Evolutionary conservation across 2,888 invertebrate genomes (phyloP).

Genomic region (Agonopterix subpropinquella): DNA sequence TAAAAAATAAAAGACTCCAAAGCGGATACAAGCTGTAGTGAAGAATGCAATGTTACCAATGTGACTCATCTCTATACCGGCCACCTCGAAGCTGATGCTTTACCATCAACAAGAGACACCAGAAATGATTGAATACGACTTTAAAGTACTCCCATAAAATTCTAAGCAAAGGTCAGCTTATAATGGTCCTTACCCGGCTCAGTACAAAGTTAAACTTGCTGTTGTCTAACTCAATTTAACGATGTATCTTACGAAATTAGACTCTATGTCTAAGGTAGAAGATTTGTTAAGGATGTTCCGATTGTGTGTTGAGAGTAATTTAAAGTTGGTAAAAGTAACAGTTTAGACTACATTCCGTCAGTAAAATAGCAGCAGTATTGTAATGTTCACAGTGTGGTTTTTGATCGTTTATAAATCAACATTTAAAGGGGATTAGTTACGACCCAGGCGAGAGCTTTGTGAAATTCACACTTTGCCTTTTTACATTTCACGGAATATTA

Average conservation of each 20-base stretch:
- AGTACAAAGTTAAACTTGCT: slow-evolving; percentile 36
- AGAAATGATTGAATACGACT: neutral
- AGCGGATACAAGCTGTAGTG: slow-evolving; percentile 54
- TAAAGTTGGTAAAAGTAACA: slow-evolving; percentile 26
- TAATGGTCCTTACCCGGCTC: slow-evolving; percentile 27
- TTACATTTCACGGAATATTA: too few relatives aligned
- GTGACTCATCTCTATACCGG: slow-evolving; percentile 64
- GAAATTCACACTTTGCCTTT: too few relatives aligned
- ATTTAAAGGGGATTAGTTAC: neutral
- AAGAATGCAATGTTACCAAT: slow-evolving; percentile 61
- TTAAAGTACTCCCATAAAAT: slow-evolving; percentile 16
- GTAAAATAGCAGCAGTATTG: slow-evolving; percentile 41
- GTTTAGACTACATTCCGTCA: slow-evolving; percentile 60
- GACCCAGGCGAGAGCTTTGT: neutral
- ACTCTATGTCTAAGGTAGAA: neutral
- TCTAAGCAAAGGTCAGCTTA: slow-evolving; percentile 17
- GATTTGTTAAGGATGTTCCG: slow-evolving; percentile 6
- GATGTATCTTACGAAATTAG: neutral
- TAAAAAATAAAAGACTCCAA: slow-evolving; percentile 28
- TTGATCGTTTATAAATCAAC: slow-evolving; percentile 2
- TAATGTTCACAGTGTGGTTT: slow-evolving; percentile 43
- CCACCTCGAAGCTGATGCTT: slow-evolving; percentile 51
- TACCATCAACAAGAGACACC: slow-evolving; percentile 23
- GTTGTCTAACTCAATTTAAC: slow-evolving; percentile 25
- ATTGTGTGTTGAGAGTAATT: slow-evolving; percentile 9